These are phyloP conservation scores for Capricornis sumatraensis DNA, from an alignment of 2,113 vertebrate species.

Conservation along the genomic window DNA sequence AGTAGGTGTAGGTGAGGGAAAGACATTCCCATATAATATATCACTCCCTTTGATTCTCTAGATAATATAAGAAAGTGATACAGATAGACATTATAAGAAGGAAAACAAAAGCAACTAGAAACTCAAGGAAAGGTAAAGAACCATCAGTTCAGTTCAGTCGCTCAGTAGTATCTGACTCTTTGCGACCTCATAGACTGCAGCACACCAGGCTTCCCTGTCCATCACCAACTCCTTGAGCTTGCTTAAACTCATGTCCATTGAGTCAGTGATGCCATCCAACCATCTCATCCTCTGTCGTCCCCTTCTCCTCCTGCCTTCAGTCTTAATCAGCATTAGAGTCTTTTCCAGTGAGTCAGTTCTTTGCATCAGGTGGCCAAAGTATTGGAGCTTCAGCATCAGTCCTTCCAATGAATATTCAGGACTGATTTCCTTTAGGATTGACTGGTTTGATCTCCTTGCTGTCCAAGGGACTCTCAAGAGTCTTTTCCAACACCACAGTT, in stretches of 20 bases:
- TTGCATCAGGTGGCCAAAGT: not conserved
- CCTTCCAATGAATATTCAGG: not conserved
- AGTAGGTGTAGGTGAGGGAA: not conserved
- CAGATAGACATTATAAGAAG: not conserved
- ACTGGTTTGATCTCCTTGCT: not conserved
- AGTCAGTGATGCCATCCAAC: not conserved
- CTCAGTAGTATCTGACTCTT: accelerated
- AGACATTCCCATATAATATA: not conserved
- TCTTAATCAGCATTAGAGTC: not conserved
- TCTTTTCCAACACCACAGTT: not conserved
- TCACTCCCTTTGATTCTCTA: not conserved
- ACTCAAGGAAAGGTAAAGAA: not conserved
- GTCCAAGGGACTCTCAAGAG: not conserved
- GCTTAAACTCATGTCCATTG: not conserved
- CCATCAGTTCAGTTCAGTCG: not conserved
- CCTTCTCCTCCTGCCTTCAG: not conserved
- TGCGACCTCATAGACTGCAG: not conserved
- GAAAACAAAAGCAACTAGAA: not conserved
- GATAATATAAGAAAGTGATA: not conserved
- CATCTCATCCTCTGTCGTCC: not conserved
- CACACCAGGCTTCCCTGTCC: not conserved
- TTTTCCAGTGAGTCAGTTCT: not conserved
- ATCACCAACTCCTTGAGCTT: not conserved
- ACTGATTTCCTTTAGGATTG: not conserved
- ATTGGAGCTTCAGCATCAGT: not conserved